Evolutionary conservation across 2,113 vertebrate species (phyloP).

Genomic region (Girardinichthys multiradiatus): DNA sequence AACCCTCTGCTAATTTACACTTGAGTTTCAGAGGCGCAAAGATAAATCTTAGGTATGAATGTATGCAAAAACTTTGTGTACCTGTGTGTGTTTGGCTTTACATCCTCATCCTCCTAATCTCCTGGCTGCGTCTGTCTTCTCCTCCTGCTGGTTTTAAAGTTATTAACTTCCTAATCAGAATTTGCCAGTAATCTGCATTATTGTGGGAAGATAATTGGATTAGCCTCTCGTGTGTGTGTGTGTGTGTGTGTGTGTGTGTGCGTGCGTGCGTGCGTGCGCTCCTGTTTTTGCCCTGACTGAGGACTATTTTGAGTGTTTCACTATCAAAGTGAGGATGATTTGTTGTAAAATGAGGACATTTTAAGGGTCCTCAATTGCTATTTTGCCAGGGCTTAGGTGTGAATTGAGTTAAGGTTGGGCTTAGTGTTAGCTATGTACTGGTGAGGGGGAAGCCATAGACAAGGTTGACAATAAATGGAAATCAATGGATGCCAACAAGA

Average conservation of each 20-base stretch:
- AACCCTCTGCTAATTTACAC: constrained; percentile 13
- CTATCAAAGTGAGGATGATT: no score
- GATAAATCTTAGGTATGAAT: constrained; percentile 8
- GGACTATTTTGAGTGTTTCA: no score
- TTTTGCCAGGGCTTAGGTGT: no score
- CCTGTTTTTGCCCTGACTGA: no score
- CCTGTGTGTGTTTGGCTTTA: constrained; percentile 25
- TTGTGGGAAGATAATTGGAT: constrained; percentile 55
- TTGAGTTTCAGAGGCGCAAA: constrained; percentile 16
- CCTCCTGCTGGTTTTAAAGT: constrained; percentile 47
- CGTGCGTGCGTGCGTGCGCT: no score
- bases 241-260: neutral
- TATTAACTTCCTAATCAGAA: constrained; percentile 50
- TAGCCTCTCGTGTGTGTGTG: constrained; percentile 21
- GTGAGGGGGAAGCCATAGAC: no score
- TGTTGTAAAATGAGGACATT: no score
- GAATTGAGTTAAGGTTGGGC: no score
- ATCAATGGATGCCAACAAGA: no score
- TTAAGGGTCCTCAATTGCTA: no score
- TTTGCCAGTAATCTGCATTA: constrained; percentile 39
- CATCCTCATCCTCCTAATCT: constrained; percentile 46
- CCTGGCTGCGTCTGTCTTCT: constrained; percentile 17
- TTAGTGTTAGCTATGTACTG: no score
- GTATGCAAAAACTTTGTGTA: constrained; percentile 2
- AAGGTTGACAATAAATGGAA: no score